phyloP scores from a whole-genome alignment of 2,113 vertebrate species.

The Lucifuga dentata region DNA sequence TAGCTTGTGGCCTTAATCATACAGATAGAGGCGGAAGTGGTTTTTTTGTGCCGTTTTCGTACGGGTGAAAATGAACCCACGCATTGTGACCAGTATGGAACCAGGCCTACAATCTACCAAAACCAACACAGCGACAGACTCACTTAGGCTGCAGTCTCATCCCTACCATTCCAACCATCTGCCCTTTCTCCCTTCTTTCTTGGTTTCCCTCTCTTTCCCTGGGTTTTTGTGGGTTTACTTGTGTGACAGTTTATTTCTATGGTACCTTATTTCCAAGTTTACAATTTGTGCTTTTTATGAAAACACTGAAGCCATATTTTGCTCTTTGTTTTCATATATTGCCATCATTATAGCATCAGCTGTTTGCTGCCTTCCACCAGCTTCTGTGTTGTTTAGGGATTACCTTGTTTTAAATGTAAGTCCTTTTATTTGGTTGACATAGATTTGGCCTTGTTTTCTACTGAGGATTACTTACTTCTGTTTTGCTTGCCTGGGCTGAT shows the following conservation, averaged over 20 bases:
- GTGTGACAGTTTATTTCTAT: constrained; percentile 53
- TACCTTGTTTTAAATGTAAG: constrained; percentile 35
- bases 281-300: constrained; percentile 51
- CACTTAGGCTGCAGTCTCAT: constrained; percentile 47
- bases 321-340: constrained; percentile 27
- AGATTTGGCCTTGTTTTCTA: constrained; percentile 25
- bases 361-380: constrained; percentile 25
- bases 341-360: constrained; percentile 11
- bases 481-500: constrained; percentile 49
- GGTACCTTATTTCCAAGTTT: constrained; percentile 41
- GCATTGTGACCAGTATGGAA: constrained; percentile 59
- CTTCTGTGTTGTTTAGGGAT: constrained; percentile 45
- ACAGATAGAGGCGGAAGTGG: constrained; percentile 58
- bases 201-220: constrained; percentile 34
- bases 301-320: constrained; percentile 60
- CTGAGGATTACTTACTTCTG: background rate
- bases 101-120: constrained; percentile 68
- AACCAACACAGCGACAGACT: constrained; percentile 62
- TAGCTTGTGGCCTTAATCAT: constrained; percentile 46
- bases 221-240: constrained; percentile 52
- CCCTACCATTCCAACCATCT: constrained; percentile 32
- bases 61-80: constrained; percentile 40
- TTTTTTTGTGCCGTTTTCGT: constrained; percentile 55
- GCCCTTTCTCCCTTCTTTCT: constrained; percentile 43
- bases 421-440: constrained; percentile 35